phyloP scores from a whole-genome alignment of 2,888 invertebrate genomes.

The Lathronympha strigana region DNA sequence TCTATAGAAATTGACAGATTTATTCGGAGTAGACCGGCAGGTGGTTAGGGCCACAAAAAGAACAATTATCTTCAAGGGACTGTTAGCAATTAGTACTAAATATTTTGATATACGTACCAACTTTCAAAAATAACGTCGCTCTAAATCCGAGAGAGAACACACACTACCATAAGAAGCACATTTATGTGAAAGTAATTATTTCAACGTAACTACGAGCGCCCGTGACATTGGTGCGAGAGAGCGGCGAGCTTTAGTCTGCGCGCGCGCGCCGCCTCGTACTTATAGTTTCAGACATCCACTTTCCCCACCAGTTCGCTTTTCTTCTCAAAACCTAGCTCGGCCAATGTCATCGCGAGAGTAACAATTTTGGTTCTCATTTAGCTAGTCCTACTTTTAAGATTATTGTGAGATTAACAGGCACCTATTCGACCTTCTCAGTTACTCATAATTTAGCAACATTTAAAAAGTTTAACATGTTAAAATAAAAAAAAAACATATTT shows the following conservation, averaged over 20 bases:
- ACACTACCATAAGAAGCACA: conserved; percentile 38
- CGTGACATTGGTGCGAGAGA: conserved; percentile 38
- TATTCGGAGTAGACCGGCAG: no score
- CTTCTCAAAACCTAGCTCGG: conserved; percentile 20
- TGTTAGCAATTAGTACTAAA: not conserved
- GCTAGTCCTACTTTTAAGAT: not conserved
- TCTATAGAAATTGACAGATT: no score
- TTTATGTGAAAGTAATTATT: conserved; percentile 29
- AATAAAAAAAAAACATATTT: no score
- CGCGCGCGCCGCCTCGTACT: conserved; percentile 67
- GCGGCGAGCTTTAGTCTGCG: conserved; percentile 66
- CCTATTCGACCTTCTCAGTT: no score
- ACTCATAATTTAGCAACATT: no score
- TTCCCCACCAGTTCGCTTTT: conserved; percentile 65
- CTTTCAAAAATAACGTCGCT: conserved; percentile 26
- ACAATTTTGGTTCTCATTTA: not conserved
- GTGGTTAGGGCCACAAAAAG: no score
- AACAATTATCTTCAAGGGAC: not conserved
- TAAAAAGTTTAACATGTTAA: no score
- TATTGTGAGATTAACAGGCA: no score
- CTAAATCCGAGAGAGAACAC: conserved; percentile 40
- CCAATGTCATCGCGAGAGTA: not conserved
- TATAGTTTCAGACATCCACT: conserved; percentile 78
- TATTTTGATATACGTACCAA: conserved; percentile 20
- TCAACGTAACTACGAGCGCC: conserved; percentile 13